Conservation (phyloP, 2,113 vertebrate genomes). For the Zosterops japonicus region DNA sequence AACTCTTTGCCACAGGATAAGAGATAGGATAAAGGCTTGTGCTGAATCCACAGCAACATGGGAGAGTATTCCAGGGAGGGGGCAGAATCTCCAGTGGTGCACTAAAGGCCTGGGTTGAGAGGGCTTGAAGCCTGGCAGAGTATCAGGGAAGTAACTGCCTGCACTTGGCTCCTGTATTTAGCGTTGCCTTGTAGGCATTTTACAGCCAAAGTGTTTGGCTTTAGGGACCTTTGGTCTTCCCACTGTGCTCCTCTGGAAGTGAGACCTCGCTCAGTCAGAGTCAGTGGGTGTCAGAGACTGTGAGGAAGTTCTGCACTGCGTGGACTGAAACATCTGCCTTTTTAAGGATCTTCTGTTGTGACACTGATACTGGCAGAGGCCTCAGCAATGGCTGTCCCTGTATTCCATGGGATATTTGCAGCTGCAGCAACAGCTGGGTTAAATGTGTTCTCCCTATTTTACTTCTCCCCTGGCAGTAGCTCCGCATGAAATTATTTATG, state of each 20-base stretch:
- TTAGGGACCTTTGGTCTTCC: neutral
- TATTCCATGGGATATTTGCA: neutral
- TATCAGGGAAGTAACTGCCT: fast-evolving
- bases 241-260: neutral
- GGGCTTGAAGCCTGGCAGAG: neutral
- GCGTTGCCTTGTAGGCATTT: neutral
- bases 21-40: neutral
- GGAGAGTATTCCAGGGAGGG: neutral
- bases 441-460: neutral
- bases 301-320: neutral
- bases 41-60: neutral
- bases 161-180: neutral
- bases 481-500: neutral
- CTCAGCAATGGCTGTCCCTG: neutral
- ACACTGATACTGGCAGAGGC: neutral
- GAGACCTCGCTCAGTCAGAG: neutral
- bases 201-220: neutral
- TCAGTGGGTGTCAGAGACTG: neutral
- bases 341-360: neutral
- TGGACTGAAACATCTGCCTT: neutral
- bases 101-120: neutral
- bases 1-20: neutral
- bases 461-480: neutral
- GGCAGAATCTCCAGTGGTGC: neutral
- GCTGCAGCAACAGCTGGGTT: neutral